Evolutionary conservation across 2,888 invertebrate species (phyloP).

Genomic region (Leptura quadrifasciata): DNA sequence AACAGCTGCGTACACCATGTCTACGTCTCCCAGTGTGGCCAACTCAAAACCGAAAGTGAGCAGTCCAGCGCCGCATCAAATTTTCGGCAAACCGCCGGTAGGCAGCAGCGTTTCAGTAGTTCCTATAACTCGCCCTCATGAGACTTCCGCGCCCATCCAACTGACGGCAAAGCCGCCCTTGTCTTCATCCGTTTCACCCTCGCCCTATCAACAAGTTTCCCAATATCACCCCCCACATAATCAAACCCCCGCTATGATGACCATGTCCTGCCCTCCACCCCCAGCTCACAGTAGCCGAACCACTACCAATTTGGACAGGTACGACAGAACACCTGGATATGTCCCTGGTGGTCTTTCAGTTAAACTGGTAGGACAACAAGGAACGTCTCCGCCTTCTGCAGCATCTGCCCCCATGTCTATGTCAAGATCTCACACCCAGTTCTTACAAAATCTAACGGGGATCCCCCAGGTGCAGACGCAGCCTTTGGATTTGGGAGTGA

Average conservation of each 20-base stretch:
- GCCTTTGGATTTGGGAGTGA: constrained; percentile 85
- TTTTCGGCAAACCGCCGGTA: constrained; percentile 81
- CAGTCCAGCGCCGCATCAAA: constrained; percentile 85
- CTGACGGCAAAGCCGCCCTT: constrained; percentile 76
- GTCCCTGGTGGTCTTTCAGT: constrained; percentile 67
- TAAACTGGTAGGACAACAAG: constrained; percentile 73
- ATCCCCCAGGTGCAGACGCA: constrained; percentile 79
- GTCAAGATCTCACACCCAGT: constrained; percentile 67
- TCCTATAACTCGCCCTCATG: constrained; percentile 75
- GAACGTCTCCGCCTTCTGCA: constrained; percentile 74
- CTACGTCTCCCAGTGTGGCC: constrained; percentile 74
- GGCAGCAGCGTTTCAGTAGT: constrained; percentile 74
- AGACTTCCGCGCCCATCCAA: constrained; percentile 73
- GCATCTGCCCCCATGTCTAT: constrained; percentile 71
- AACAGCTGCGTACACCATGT: constrained; percentile 74
- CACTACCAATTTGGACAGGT: constrained; percentile 56
- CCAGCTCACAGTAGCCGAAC: constrained; percentile 75
- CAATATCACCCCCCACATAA: constrained; percentile 73
- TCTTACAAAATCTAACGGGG: constrained; percentile 65
- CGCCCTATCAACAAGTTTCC: constrained; percentile 74
- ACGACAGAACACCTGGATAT: constrained; percentile 57
- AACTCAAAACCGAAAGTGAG: constrained; percentile 82
- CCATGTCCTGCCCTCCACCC: constrained; percentile 75
- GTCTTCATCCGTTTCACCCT: constrained; percentile 73
- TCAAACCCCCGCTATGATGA: constrained; percentile 68